A percentile compares a stretch with the other conserved stretches of the same genome.
These are phyloP conservation scores for Naso thynnoides DNA, from an alignment of 2,797 vertebrate species.

Conservation along the genomic window DNA sequence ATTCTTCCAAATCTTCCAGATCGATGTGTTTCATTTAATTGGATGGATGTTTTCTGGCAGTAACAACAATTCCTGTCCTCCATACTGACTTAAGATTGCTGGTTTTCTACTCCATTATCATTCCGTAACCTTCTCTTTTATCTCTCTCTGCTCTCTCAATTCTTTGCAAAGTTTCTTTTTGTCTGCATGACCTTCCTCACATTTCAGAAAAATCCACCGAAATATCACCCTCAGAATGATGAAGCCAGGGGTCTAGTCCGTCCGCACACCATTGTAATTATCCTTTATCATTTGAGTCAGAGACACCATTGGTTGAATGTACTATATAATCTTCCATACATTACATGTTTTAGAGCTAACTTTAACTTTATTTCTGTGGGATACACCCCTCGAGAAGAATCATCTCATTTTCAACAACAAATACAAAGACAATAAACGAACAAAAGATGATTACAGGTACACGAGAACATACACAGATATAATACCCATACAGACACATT, in stretches of 20 bases:
- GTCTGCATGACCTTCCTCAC: constrained; percentile 55
- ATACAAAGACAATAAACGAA: no score
- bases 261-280: constrained; percentile 70
- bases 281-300: constrained; percentile 56
- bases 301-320: constrained; percentile 34
- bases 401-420: no score
- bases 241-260: constrained; percentile 51
- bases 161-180: constrained; percentile 40
- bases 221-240: constrained; percentile 57
- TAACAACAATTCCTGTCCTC: constrained; percentile 28
- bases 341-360: no score
- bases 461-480: no score
- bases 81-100: constrained; percentile 19
- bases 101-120: constrained; percentile 6
- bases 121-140: constrained; percentile 18
- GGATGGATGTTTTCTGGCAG: constrained; percentile 47
- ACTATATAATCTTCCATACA: no score
- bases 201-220: constrained; percentile 52
- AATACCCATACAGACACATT: no score
- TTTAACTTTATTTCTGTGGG: no score
- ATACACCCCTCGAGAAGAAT: no score
- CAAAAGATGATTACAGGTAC: no score
- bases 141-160: not conserved
- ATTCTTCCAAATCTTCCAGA: constrained; percentile 40
- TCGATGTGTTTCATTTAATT: constrained; percentile 58